phyloP scores from a whole-genome alignment of 2,888 invertebrate species.

The Elegia similella region DNA sequence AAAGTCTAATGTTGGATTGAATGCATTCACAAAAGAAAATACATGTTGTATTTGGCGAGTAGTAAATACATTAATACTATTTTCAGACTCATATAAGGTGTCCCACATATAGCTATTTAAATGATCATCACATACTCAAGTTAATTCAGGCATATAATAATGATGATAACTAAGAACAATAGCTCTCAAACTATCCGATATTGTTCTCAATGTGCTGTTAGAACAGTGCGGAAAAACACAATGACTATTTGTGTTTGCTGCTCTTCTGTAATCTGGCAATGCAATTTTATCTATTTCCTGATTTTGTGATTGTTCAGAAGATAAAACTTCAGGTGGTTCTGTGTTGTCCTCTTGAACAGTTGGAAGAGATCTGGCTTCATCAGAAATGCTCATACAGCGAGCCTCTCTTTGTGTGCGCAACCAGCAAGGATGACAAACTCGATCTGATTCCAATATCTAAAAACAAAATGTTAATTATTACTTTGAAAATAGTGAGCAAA shows the following conservation, averaged over 20 bases:
- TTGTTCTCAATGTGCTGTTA: conserved; percentile 16
- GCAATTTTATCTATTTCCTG: conserved; percentile 8
- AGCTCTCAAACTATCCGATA: conserved; percentile 15
- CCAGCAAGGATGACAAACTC: conserved; percentile 21
- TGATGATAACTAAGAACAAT: not conserved
- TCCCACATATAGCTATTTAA: conserved; percentile 18
- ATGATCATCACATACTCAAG: conserved; percentile 17
- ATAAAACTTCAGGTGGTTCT: not conserved
- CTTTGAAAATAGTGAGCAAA: too few relatives aligned
- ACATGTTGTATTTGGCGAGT: conserved; percentile 22
- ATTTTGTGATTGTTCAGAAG: not conserved
- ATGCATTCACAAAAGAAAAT: conserved; percentile 26
- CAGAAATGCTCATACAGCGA: not conserved
- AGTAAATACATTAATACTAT: conserved; percentile 21
- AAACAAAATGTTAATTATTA: conserved; percentile 2
- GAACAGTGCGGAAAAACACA: conserved; percentile 22
- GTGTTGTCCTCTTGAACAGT: not conserved
- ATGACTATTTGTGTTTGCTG: conserved; percentile 21
- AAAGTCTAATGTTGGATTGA: conserved; percentile 20
- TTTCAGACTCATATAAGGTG: conserved; percentile 19
- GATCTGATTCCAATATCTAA: conserved; percentile 17
- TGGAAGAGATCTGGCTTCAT: not conserved
- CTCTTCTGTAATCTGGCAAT: conserved; percentile 22
- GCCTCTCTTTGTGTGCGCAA: conserved; percentile 18
- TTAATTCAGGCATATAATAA: conserved; percentile 21